Evolutionary conservation across 2,888 invertebrate species (phyloP).

Genomic region (Caenorhabditis doughertyi): DNA sequence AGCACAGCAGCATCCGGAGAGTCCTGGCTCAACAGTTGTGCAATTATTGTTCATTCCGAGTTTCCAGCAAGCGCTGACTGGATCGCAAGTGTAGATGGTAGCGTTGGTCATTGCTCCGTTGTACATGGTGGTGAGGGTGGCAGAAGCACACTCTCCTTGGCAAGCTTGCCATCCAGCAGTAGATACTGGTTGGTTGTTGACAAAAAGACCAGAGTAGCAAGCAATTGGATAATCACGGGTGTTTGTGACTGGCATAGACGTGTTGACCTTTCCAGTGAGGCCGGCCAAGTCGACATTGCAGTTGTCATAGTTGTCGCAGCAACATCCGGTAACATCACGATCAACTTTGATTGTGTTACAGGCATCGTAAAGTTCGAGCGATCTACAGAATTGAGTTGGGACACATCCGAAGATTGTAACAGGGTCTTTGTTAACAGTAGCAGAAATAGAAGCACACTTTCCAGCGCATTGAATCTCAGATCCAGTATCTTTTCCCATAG

Average conservation of each 20-base stretch:
- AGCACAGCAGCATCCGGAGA: constrained; percentile 64
- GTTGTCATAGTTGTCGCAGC: constrained; percentile 70
- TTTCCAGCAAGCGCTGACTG: constrained; percentile 57
- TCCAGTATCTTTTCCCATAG: constrained; percentile 62
- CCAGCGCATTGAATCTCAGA: constrained; percentile 65
- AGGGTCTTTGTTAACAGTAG: constrained; percentile 41
- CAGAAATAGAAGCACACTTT: constrained; percentile 67
- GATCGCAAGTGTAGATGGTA: constrained; percentile 66
- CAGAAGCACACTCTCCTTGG: constrained; percentile 69
- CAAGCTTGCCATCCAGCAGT: constrained; percentile 69
- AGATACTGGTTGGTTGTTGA: constrained; percentile 45
- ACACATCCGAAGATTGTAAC: constrained; percentile 69
- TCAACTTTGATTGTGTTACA: constrained; percentile 59
- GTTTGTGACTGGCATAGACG: constrained; percentile 17
- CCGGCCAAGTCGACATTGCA: constrained; percentile 67
- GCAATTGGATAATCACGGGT: constrained; percentile 64
- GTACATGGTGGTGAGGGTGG: constrained; percentile 54
- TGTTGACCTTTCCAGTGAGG: constrained; percentile 49
- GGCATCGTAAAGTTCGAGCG: constrained; percentile 68
- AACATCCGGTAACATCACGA: constrained; percentile 65
- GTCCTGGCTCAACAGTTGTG: constrained; percentile 59
- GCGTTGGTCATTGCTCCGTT: constrained; percentile 51
- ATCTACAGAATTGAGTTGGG: constrained; percentile 63
- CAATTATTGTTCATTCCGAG: constrained; percentile 62
- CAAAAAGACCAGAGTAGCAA: constrained; percentile 65